Evolutionary conservation across 2,888 invertebrate genomes (phyloP).

Genomic region (Pediacus dermestoides): DNA sequence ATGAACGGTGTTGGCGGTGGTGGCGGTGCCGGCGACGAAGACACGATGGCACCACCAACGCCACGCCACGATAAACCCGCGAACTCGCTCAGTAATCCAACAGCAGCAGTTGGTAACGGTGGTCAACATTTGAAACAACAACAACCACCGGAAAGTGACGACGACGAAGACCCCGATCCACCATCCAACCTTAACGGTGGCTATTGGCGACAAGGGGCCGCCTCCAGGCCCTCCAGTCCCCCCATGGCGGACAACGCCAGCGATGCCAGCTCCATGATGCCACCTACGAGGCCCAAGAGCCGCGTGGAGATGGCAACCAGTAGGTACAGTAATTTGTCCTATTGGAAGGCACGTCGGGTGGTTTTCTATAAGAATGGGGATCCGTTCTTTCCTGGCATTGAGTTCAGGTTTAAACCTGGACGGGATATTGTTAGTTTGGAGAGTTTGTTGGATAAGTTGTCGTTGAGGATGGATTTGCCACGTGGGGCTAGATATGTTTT

Average conservation of each 20-base stretch:
- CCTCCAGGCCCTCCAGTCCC: constrained; percentile 53
- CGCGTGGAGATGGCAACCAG: constrained; percentile 54
- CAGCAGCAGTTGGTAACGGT: constrained; percentile 35
- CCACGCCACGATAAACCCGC: constrained; percentile 37
- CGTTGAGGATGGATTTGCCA: constrained; percentile 81
- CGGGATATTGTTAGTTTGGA: constrained; percentile 84
- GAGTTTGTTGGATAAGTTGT: constrained; percentile 79
- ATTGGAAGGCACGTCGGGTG: constrained; percentile 82
- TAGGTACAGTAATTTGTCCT: constrained; percentile 72
- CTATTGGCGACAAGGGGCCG: constrained; percentile 52
- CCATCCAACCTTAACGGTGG: constrained; percentile 42
- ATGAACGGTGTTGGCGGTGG: constrained; percentile 50
- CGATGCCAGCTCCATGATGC: constrained; percentile 57
- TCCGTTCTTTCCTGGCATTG: constrained; percentile 85
- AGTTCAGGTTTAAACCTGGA: constrained; percentile 82
- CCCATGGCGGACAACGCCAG: constrained; percentile 59
- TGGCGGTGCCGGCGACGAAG: constrained; percentile 47
- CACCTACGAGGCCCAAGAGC: constrained; percentile 54
- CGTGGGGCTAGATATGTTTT: constrained; percentile 88
- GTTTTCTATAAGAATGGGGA: constrained; percentile 93
- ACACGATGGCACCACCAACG: constrained; percentile 37
- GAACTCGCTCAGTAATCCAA: constrained; percentile 33
- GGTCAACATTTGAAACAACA: constrained; percentile 12
- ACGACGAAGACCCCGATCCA: constrained; percentile 40
- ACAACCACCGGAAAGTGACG: constrained; percentile 44